Evolutionary conservation across 2,797 vertebrate genomes (phyloP), one percentile per base, ranked within the genome.

Genomic region (Remorina albescens): DNA sequence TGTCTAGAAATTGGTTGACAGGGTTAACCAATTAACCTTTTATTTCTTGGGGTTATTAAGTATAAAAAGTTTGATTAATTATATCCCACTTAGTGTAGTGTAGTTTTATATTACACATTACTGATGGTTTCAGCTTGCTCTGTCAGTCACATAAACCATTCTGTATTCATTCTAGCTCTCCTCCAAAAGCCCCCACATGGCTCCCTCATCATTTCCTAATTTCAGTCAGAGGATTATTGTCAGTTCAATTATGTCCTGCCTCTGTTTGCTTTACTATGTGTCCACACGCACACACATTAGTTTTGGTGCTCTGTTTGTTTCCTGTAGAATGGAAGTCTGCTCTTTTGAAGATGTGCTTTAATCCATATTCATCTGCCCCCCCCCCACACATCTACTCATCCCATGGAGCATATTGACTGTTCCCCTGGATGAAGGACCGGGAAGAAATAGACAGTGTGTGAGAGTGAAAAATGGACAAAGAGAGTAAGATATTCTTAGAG

Each of bases 321-420:
- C 39, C 64, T 39, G 57, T 65, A 62, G 73, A 67, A 74, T 71
- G 66, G 61, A 30, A 81, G 84, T 83, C 85, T 89, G 88, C 62
- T 85, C 80, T 67, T 89, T 79, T 88, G 84, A 91, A 88, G 87
- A 91, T 90, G 81, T 42, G 64, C 88, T 87, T 86, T 74, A 88
- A 89, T 91, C 77, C 78, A 68, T 50, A 30, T 47, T 64, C 63
- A 47, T 50, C 32, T 62, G 50, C 15, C 13, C 41, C n/a, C 13
- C 41, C n/a, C 36, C 25, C 8, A 19, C 58, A 72, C 36, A 76
- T 74, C 74, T 50, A 69, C 83, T 78, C 77, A 56, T 65, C 57
- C 63, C 75, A 32, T 49, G 39, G 46, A 75, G 54, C 55, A 74
- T 71, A 77, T 69, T 69, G 76, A 82, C 61, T 63, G 26, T 75